Base-by-base conservation (phyloP, 2,797 vertebrate species). In the Eremophila alpestris region DNA sequence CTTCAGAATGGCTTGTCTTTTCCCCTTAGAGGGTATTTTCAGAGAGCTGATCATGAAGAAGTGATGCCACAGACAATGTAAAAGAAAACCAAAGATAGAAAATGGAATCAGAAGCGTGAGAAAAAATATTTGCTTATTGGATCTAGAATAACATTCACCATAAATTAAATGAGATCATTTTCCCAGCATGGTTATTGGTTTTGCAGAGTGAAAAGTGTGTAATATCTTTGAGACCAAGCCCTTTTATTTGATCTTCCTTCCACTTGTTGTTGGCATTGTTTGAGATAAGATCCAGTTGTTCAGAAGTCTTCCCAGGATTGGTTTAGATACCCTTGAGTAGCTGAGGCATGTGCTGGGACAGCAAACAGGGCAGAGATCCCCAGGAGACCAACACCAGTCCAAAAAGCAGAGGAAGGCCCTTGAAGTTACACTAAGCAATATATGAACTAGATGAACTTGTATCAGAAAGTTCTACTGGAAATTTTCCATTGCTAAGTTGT, bases 61-160 rank as follows among this genome's bases (percentile, higher is more conserved):
- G 13, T 71, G 60, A 36, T 87, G n/a, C 38, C 77, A 54, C 67
- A 41, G 73, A 68, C 34, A 75, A 65, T 24, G 38, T 38, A 68
- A 77, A 93, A 85, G 26, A 64, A 22, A 80, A 84, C 73, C 48
- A 54, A 56, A 64, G 62, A 60, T 4, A 55, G 86, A 90, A 89
- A 90, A 49, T 54, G 20, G 58, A 92, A 12, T 71, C 71, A 89
- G n/a, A 90, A 91, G 41, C 0, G 2, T 68, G 79, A 94, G 62
- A 83, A 78, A 78, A 90, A 83, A 68, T 87, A 74, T 87, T 85
- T 95, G 26, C n/a, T 45, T 87, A 23, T n/a, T 77, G 29, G 68
- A 52, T 78, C 18, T 62, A 49, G 75, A 80, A 83, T 77, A 49
- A 11, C 30, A 80, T 54, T 64, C 5, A 3, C 54, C 48, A 18